phyloP scores from a whole-genome alignment of 2,113 vertebrate genomes.

The Thermophis baileyi region DNA sequence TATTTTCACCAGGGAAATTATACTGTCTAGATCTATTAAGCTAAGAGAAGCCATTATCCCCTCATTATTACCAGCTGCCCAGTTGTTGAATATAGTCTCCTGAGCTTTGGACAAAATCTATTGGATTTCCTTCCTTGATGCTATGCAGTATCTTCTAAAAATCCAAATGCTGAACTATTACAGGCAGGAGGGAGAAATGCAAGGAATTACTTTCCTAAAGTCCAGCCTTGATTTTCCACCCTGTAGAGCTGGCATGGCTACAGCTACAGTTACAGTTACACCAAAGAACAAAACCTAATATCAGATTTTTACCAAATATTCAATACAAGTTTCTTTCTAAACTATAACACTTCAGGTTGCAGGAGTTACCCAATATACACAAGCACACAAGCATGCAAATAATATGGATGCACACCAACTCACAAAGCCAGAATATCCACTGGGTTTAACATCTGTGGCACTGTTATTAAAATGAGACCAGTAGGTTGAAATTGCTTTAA shows the following conservation, averaged over 20 bases:
- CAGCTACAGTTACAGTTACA: not conserved
- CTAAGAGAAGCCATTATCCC: constrained; percentile 62
- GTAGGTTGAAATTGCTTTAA: not conserved
- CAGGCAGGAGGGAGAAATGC: not conserved
- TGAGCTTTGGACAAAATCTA: not conserved
- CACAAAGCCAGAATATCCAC: not conserved
- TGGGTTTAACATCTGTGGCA: not conserved
- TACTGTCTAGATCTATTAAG: constrained; percentile 64
- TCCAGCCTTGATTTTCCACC: not conserved
- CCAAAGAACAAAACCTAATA: not conserved
- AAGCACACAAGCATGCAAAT: not conserved
- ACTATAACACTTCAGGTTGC: not conserved
- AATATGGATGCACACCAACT: not conserved
- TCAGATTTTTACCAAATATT: not conserved
- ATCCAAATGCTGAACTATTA: not conserved
- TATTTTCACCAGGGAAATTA: constrained; percentile 68
- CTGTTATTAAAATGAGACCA: not conserved
- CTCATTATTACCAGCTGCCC: constrained; percentile 43
- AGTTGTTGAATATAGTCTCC: constrained; percentile 28
- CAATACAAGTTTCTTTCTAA: not conserved
- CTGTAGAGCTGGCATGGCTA: no score
- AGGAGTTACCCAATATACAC: not conserved
- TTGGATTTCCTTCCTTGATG: not conserved
- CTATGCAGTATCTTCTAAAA: not conserved
- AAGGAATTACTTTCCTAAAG: not conserved